Base-by-base conservation (phyloP, 1,140 invertebrate species). In the Ectropis grisescens region DNA sequence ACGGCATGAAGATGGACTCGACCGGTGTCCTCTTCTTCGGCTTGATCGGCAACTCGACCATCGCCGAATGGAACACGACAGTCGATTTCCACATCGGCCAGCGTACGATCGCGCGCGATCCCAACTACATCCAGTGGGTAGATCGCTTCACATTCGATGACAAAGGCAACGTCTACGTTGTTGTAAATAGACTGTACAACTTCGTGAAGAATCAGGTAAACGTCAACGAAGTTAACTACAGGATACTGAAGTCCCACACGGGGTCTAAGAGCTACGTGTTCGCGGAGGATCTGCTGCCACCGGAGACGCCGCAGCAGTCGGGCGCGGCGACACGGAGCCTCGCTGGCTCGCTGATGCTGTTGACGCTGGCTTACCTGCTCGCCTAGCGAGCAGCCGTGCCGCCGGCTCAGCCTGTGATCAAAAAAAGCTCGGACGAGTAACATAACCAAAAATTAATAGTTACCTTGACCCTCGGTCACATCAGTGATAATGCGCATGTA, bases 1-100 rank as follows among this genome's bases (percentile, higher is more conserved):
- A 89, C 37, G 89, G 89, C 6, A 88, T 91, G 87, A 84, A 85
- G 23, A 90, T 91, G 85, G 89, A 90, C 35, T 82, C 87, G 1
- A 78, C 66, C 4, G 88, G 89, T 2, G 61, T 86, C 12, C 72
- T 92, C 2, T 91, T 88, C 57, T 90, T 84, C 47, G 89, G 89
- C 2, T 68, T 90, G 2, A 52, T 91, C 7, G 85, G 85, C 9
- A 85, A 86, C 41, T 85, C 90, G 37, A 86, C 87, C 1, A 85
- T 91, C 13, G 85, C 85, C 1, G 85, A 84, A 60, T 91, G 89
- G 89, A 87, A 91, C 52, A 65, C 62, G 13, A 65, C 57, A 11
- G 43, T 51, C 10, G 59, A 72, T 48, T 83, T 87, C 84, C 11
- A 80, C 61, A 22, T 56, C 52, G 44, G 86, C 1, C 85, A 86